Percentiles rank a stretch among this genome's conserved stretches.
These are phyloP conservation scores for Lordiphosa andalusiaca DNA, from an alignment of 2,888 invertebrate species.

Conservation along the genomic window DNA sequence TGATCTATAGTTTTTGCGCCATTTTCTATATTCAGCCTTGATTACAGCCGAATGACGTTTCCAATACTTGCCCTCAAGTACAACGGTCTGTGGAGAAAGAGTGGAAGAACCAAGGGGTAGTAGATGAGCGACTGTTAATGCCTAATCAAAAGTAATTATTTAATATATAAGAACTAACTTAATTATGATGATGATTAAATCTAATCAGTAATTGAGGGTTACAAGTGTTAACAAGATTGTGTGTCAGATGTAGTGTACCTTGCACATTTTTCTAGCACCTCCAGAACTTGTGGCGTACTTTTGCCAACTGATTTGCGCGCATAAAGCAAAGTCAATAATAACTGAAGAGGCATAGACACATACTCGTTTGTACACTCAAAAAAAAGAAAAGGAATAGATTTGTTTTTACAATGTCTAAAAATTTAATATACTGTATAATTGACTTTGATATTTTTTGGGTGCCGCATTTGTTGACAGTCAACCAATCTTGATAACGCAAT, in stretches of 20 bases:
- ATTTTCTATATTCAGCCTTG: slow-evolving; percentile 99
- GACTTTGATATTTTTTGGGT: no score
- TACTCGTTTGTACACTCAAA: background rate
- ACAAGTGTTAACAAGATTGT: slow-evolving; percentile 21
- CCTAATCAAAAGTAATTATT: slow-evolving; percentile 31
- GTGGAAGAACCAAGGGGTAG: slow-evolving; percentile 11
- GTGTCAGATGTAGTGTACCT: slow-evolving; percentile 4
- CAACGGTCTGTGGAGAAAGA: slow-evolving; percentile 88
- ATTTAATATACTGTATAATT: no score
- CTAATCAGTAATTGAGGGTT: slow-evolving; percentile 21
- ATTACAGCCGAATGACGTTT: slow-evolving; percentile 97
- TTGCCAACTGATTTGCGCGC: slow-evolving; percentile 33
- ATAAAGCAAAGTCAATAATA: slow-evolving; percentile 30
- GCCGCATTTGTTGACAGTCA: no score
- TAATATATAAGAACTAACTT: slow-evolving; percentile 18
- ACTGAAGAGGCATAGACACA: background rate
- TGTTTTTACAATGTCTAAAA: no score
- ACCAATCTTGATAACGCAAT: no score
- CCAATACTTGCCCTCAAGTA: slow-evolving; percentile 99
- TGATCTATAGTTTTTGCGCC: slow-evolving; percentile 88
- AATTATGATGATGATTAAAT: slow-evolving; percentile 17
- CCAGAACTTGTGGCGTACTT: slow-evolving; percentile 1
- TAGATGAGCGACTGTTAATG: no score
- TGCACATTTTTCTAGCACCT: slow-evolving; percentile 12
- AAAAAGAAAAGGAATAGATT: no score